These are phyloP conservation scores for Crotalus helleri DNA, from an alignment of 2,113 vertebrate species.

Conservation along the genomic window DNA sequence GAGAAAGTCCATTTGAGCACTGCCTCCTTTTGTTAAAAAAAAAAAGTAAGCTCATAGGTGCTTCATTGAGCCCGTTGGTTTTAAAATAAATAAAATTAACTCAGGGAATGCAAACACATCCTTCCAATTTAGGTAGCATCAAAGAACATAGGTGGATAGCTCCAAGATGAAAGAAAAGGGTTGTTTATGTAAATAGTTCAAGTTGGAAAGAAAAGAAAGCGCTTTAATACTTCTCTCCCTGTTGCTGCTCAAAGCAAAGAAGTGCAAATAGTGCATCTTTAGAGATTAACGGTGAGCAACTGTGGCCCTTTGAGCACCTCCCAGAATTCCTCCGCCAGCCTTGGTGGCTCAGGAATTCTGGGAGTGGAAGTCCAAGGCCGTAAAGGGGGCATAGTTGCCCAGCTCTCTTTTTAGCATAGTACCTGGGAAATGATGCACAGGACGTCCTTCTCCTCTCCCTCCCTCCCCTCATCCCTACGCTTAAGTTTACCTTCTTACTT, in stretches of 20 bases:
- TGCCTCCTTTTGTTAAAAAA: neutral
- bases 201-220: neutral
- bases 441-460: too few relatives aligned
- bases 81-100: conserved; percentile 9
- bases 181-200: neutral
- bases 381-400: too few relatives aligned
- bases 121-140: neutral
- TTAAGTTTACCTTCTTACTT: too few relatives aligned
- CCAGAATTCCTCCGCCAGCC: too few relatives aligned
- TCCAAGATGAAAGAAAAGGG: neutral
- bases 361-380: too few relatives aligned
- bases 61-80: neutral
- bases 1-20: neutral
- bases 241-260: neutral
- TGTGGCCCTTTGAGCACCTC: neutral
- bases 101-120: neutral
- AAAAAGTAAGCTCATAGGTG: neutral
- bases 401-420: too few relatives aligned
- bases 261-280: neutral
- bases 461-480: too few relatives aligned
- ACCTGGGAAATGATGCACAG: too few relatives aligned
- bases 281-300: neutral
- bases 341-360: too few relatives aligned
- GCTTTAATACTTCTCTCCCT: neutral
- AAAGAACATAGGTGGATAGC: neutral